These are phyloP conservation scores for Mustelus asterias DNA, from an alignment of 2,113 vertebrate genomes.

Conservation along the genomic window DNA sequence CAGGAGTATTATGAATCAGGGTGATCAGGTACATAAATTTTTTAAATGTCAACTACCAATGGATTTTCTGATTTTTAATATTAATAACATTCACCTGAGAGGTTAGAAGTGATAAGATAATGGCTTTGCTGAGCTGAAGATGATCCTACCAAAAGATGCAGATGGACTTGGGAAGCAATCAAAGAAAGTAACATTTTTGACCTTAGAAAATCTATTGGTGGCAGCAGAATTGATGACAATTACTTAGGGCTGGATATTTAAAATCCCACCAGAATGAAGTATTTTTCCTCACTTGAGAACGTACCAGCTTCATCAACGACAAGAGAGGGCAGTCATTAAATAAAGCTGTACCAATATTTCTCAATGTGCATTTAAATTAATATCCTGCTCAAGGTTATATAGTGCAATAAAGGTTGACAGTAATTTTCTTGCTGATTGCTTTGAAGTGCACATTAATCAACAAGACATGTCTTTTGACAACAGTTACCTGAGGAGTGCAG, in stretches of 20 bases:
- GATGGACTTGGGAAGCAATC: neutral
- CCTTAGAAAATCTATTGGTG: neutral
- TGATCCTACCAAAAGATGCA: neutral
- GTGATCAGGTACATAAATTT: neutral
- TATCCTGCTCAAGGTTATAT: neutral
- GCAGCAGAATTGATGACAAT: neutral
- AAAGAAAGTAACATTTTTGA: neutral
- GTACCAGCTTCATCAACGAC: neutral
- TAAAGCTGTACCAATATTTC: neutral
- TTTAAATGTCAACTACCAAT: neutral
- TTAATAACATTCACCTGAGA: neutral
- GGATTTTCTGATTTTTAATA: neutral
- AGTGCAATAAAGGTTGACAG: neutral
- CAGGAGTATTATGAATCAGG: neutral
- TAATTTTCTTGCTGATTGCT: neutral
- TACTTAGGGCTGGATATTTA: neutral
- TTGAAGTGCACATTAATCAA: neutral
- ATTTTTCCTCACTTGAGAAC: neutral
- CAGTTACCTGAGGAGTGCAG: neutral
- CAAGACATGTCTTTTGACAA: neutral
- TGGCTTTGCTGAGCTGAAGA: neutral
- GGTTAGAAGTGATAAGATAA: neutral
- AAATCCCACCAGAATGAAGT: neutral
- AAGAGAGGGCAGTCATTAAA: neutral
- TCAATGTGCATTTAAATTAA: neutral